Base-by-base conservation (phyloP, 2,888 invertebrate genomes). In the Resseliella maxima region DNA sequence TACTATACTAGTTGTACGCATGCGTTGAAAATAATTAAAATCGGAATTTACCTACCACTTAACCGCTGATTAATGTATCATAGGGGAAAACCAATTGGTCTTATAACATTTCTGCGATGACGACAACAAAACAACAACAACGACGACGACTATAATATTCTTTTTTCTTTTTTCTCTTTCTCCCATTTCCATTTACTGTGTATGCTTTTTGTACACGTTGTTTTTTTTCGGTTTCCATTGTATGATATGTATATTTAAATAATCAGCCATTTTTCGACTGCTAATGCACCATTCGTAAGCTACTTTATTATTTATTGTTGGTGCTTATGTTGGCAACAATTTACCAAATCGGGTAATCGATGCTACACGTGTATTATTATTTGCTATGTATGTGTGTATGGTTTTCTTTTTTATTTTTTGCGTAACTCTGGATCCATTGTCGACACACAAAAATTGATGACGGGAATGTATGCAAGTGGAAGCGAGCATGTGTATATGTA, bases 231-330 rank as follows among this genome's bases (percentile, higher is more conserved):
- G 24, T 24, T 64, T 64, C 15, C 24, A 83, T 38, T 38, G 38
- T 38, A 27, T 83, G 38, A 38, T 83, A 38, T 38, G 83, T 83
- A 83, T 38, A 83, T 83, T 83, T 38, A 38, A 83, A 83, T 83
- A 83, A 83, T 83, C 83, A 83, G 38, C 36, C 38, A 83, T 83
- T 83, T 83, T 83, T 83, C 83, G 83, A 38, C 38, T 83, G 83
- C 72, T 72, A 72, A 72, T 72, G 72, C 72, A 27, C 72, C 72
- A 31, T 83, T 83, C 83, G 83, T 38, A 38, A 83, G 83, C 83
- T 83, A 38, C 24, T 83, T 83, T 83, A 83, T 83, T 83, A 83
- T 83, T 83, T 24, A 83, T 83, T 83, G 83, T 38, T 36, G n/a
- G 83, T 72, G 72, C 72, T 72, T 72, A 72, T 31, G 72, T 72